A percentile compares a stretch with the other conserved stretches of the same genome.
Evolutionary conservation across 2,797 vertebrate genomes (phyloP).

Genomic region (Propithecus perrieri): DNA sequence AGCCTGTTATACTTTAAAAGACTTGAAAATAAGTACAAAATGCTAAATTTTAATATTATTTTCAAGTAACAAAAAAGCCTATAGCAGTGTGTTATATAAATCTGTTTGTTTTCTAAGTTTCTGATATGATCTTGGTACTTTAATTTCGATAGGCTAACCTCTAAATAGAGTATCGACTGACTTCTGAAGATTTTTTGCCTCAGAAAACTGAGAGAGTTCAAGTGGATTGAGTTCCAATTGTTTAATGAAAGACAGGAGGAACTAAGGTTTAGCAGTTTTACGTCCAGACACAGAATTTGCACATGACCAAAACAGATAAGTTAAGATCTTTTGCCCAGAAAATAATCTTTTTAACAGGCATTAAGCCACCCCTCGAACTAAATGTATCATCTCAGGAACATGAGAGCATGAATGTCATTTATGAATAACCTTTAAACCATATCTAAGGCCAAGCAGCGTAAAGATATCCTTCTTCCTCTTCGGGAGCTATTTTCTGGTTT

Average conservation of each 20-base stretch:
- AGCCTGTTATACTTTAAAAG: background rate
- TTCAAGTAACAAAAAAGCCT: background rate
- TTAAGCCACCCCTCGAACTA: conserved; percentile 33
- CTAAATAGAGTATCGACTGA: background rate
- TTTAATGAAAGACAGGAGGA: background rate
- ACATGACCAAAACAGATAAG: background rate
- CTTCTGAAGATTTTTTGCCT: background rate
- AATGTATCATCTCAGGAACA: background rate
- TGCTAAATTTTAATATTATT: background rate
- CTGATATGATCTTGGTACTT: background rate
- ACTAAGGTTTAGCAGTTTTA: background rate
- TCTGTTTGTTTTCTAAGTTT: background rate
- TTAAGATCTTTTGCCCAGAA: background rate
- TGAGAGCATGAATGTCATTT: conserved; percentile 35
- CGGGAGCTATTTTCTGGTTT: conserved; percentile 38
- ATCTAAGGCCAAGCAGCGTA: conserved; percentile 39
- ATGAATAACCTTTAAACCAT: conserved; percentile 54
- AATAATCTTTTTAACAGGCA: conserved; percentile 56
- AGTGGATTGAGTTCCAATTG: background rate
- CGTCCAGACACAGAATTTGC: background rate
- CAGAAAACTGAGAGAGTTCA: background rate
- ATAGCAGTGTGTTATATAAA: background rate
- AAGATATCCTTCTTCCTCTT: conserved; percentile 51
- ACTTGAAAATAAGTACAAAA: background rate
- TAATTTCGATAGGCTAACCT: background rate